A percentile compares a stretch with the other conserved stretches of the same genome.
Evolutionary conservation across 2,888 invertebrate species (phyloP).

Genomic region (Cerastis leucographa): DNA sequence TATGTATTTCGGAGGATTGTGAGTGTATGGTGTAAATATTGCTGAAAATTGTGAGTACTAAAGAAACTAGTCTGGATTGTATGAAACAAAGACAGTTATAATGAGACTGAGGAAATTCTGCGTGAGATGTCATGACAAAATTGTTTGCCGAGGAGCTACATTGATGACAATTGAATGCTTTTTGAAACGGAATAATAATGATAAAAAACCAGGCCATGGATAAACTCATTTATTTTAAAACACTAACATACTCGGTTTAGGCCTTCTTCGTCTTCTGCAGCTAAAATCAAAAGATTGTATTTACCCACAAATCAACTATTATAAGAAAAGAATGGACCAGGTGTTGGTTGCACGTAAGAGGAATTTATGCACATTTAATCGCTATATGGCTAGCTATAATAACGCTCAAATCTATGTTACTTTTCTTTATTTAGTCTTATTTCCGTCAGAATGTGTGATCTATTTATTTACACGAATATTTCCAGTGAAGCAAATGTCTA

Average conservation of each 20-base stretch:
- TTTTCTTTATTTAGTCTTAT: constrained; percentile 62
- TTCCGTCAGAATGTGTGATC: constrained; percentile 40
- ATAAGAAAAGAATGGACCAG: constrained; percentile 42
- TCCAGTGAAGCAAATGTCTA: constrained; percentile 66
- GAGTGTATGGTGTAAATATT: constrained; percentile 62
- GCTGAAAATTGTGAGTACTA: constrained; percentile 52
- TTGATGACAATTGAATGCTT: constrained; percentile 33
- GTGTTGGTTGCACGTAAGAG: constrained; percentile 59
- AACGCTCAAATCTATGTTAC: constrained; percentile 70
- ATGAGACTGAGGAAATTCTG: constrained; percentile 65
- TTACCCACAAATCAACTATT: constrained; percentile 35
- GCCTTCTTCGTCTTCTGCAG: constrained; percentile 27
- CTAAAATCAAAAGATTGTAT: constrained; percentile 30
- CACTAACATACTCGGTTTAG: constrained; percentile 48
- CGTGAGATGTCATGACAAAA: constrained; percentile 64
- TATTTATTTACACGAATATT: constrained; percentile 63
- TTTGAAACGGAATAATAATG: constrained; percentile 36
- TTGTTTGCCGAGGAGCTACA: constrained; percentile 40
- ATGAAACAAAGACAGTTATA: constrained; percentile 57
- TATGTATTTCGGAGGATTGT: constrained; percentile 38
- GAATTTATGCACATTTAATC: constrained; percentile 63
- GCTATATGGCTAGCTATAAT: constrained; percentile 62
- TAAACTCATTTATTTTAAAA: constrained; percentile 50
- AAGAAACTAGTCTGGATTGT: constrained; percentile 62
- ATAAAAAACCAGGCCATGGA: constrained; percentile 27